These are phyloP conservation scores for Tethea ocularis DNA, from an alignment of 2,888 invertebrate genomes.

Conservation along the genomic window DNA sequence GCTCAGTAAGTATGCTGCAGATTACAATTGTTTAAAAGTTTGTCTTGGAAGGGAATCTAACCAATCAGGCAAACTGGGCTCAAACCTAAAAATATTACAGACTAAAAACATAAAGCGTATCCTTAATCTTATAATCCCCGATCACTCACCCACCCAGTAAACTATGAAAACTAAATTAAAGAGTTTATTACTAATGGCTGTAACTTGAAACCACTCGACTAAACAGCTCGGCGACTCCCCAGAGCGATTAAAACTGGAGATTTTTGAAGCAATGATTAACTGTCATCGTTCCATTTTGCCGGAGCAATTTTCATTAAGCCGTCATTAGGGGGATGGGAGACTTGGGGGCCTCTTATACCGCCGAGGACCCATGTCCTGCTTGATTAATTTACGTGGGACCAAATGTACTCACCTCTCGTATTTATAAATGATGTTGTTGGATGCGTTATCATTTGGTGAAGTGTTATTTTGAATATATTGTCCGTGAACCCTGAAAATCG, in stretches of 20 bases:
- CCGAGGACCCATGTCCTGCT: conserved; percentile 55
- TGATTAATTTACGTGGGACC: conserved; percentile 64
- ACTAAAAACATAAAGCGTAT: not conserved
- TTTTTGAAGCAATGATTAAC: conserved; percentile 8
- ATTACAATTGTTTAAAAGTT: too few relatives aligned
- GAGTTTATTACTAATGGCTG: not conserved
- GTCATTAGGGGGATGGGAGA: conserved; percentile 65
- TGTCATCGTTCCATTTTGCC: conserved; percentile 21
- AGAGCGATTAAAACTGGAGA: conserved; percentile 2
- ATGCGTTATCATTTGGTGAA: conserved; percentile 1
- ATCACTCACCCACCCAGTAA: not conserved
- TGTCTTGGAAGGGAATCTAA: too few relatives aligned
- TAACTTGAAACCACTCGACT: not conserved
- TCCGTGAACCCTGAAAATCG: too few relatives aligned
- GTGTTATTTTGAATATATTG: not conserved
- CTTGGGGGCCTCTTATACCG: conserved; percentile 43
- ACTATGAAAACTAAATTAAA: conserved; percentile 4
- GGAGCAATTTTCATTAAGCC: conserved; percentile 68
- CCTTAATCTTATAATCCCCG: not conserved
- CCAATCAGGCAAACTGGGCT: too few relatives aligned
- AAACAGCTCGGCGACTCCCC: not conserved
- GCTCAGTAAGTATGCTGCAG: too few relatives aligned
- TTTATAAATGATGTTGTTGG: conserved; percentile 8
- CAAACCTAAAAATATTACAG: too few relatives aligned
- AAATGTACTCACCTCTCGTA: conserved; percentile 20